Base-by-base conservation (phyloP, 2,797 vertebrate genomes). In the Manis crassicaudata region DNA sequence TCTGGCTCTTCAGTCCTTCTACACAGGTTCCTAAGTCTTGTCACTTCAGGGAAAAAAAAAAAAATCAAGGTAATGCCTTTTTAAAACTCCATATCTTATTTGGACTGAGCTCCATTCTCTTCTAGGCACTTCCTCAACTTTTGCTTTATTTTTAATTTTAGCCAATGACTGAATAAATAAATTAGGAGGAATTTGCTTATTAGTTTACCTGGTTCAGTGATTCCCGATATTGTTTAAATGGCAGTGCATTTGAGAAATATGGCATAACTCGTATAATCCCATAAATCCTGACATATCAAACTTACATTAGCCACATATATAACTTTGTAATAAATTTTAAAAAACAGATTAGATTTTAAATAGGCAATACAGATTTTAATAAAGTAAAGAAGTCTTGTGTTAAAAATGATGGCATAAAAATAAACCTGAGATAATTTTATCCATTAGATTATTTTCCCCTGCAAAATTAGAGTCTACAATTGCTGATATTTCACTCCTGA, bases 141-240 rank as follows among this genome's bases (percentile, higher is more conserved):
- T 65, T 60, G 2, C 29, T 77, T 92, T 63, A 68, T 82, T 82
- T 76, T 77, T 92, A 73, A 62, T 76, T 21, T 94, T 88, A 80
- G 12, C 23, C 94, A 94, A 63, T 90, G 56, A 80, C 5, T 32
- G n/a, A 88, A 14, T 84, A n/a, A 18, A 91, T 80, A 50, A 76
- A 46, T 43, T 89, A 65, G 56, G 32, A 76, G 13, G 25, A 3
- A 67, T 70, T 56, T 70, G 17, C 35, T 87, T 77, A 72, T 18
- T 43, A 62, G 35, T 40, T 96, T 90, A 60, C 50, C 23, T 90
- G 14, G 4, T 60, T 81, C 17, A 32, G 4, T 63, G 27, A 40
- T 37, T 88, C 65, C 68, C 43, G 37, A 63, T 63, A n/a, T 87
- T 75, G 13, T 88, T 72, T 75, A 92, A 85, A 46, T 62, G 56